phyloP scores from a whole-genome alignment of 2,797 vertebrate genomes.

The Sebastes nivosus region DNA sequence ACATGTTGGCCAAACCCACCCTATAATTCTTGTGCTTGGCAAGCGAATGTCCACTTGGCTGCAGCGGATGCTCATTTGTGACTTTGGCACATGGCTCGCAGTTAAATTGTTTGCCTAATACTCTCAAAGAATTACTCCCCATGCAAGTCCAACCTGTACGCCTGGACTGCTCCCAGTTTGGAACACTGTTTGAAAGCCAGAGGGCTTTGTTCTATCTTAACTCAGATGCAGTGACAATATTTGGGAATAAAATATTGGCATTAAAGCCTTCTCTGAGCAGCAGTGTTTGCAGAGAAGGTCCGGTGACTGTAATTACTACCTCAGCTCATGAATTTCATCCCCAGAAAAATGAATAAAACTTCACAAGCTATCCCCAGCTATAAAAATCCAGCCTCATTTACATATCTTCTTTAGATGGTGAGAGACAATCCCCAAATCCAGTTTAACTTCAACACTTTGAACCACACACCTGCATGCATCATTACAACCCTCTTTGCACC shows the following conservation, averaged over 20 bases:
- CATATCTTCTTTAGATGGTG: slow-evolving; percentile 3
- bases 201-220: slow-evolving; percentile 50
- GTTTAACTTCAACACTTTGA: slow-evolving; percentile 10
- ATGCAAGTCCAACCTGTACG: slow-evolving; percentile 59
- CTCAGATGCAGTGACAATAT: slow-evolving; percentile 52
- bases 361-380: slow-evolving; percentile 23
- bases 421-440: background rate
- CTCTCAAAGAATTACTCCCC: slow-evolving; percentile 66
- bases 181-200: slow-evolving; percentile 30
- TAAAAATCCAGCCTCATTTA: slow-evolving; percentile 28
- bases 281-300: slow-evolving; percentile 30
- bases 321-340: slow-evolving; percentile 23
- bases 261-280: background rate
- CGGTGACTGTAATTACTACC: slow-evolving; percentile 25
- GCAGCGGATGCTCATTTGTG: slow-evolving; percentile 68
- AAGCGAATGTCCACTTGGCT: slow-evolving; percentile 66
- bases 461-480: background rate
- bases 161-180: slow-evolving; percentile 52
- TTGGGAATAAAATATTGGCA: slow-evolving; percentile 44
- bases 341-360: slow-evolving; percentile 24
- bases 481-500: background rate
- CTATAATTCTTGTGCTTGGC: slow-evolving; percentile 79
- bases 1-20: slow-evolving; percentile 54
- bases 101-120: slow-evolving; percentile 73
- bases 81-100: slow-evolving; percentile 61